Evolutionary conservation across 1,140 invertebrate species (phyloP).

Genomic region (Drosophila ananassae): DNA sequence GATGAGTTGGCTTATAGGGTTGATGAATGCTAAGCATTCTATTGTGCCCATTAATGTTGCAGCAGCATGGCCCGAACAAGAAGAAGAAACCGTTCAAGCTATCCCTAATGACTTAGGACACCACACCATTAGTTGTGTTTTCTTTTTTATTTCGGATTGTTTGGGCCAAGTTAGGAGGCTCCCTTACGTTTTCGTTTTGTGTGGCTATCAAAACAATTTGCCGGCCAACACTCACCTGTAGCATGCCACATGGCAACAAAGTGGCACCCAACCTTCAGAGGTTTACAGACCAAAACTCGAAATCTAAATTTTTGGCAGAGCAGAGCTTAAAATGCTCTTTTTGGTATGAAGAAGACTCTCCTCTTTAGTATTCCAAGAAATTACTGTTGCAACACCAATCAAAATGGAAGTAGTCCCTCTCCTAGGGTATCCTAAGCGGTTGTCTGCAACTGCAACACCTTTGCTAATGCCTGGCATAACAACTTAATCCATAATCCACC

Average conservation of each 20-base stretch:
- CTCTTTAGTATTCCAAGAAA: no score
- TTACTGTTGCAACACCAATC: not conserved
- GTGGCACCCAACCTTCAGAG: conserved; percentile 54
- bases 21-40: conserved; percentile 65
- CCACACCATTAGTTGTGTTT: conserved; percentile 36
- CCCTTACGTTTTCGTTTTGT: not conserved
- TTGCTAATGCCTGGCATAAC: conserved; percentile 72
- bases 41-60: conserved; percentile 53
- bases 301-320: not conserved
- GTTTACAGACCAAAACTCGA: conserved; percentile 30
- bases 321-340: not conserved
- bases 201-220: conserved; percentile 58
- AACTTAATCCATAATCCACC: conserved; percentile 77
- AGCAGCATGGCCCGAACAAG: conserved; percentile 7
- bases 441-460: conserved; percentile 60
- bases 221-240: conserved; percentile 37
- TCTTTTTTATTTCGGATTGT: conserved; percentile 14
- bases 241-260: conserved; percentile 51
- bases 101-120: conserved; percentile 58
- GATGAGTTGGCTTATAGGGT: conserved; percentile 79
- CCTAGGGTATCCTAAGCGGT: conserved; percentile 13
- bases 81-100: conserved; percentile 29
- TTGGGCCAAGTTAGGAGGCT: conserved; percentile 24
- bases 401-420: not conserved
- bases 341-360: no score